Evolutionary conservation across 1,140 invertebrate species (phyloP), one percentile per base, ranked within the genome.

Genomic region (Drosophila guanche): DNA sequence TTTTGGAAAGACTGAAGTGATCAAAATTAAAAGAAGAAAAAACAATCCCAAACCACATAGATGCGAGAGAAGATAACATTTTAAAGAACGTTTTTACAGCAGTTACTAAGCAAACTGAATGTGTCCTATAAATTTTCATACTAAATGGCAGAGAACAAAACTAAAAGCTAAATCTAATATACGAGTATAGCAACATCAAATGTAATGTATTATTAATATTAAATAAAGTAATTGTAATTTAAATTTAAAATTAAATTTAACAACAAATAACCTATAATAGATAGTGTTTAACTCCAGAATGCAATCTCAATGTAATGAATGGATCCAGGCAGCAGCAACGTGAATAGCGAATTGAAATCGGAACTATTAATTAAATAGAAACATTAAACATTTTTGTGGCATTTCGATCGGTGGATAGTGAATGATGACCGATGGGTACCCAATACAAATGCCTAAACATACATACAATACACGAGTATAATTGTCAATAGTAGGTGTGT

Each of bases 1-100:
- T 84, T 84, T 84, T 79, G 80, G 80, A 81, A 88, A 88, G 83
- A 88, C 83, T 88, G 83, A 88, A 68, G 83, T 83, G 83, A 88
- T 88, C 83, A 88, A 88, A 88, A 88, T 86, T 88, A 37, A 68
- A 62, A 12, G 47, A 61, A 63, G 16, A 37, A 25, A 59, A 67
- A 63, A 52, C 47, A 48, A 58, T 62, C 55, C 52, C 51, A 14
- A 61, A 45, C 4, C 25, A 48, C 27, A 45, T 33, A 48, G 23
- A 56, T 41, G 43, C 10, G 41, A 72, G 55, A 52, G 51, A 76
- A 76, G 65, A 42, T 56, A 67, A 50, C 62, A 80, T 66, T 67
- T 68, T 68, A 68, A 61, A 53, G 46, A 70, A 41, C 40, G 58
- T 60, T 76, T 76, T 67, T 76, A 75, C 45, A 66, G 52, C 63